phyloP scores from a whole-genome alignment of 1,140 invertebrate genomes.

The Dreissena polymorpha region DNA sequence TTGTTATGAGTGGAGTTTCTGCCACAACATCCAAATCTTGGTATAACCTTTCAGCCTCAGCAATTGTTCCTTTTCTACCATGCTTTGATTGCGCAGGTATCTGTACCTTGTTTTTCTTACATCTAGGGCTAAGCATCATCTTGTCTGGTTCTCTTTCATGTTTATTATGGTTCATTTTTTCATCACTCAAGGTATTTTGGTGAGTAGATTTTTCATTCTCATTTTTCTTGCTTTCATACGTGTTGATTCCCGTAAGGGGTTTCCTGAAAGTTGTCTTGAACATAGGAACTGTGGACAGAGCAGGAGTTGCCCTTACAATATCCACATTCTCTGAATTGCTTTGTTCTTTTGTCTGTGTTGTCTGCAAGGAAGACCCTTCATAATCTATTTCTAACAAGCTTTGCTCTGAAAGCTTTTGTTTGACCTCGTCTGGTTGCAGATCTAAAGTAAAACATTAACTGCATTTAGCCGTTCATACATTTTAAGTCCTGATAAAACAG shows the following conservation, averaged over 20 bases:
- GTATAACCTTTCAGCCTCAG: too few species aligned
- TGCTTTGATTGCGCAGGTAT: too few species aligned
- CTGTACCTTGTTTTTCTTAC: too few species aligned
- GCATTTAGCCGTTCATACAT: not conserved
- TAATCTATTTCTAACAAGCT: not conserved
- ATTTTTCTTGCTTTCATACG: too few species aligned
- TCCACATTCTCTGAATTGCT: not conserved
- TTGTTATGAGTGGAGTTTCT: too few species aligned
- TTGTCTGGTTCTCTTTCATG: too few species aligned
- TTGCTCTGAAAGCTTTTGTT: constrained; percentile 12
- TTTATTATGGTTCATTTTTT: too few species aligned
- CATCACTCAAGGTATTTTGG: too few species aligned
- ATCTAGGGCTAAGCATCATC: too few species aligned
- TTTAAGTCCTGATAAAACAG: not conserved
- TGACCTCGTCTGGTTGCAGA: constrained; percentile 50
- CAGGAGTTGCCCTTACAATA: constrained; percentile 40
- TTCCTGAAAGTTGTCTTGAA: constrained; percentile 5
- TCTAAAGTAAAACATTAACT: constrained; percentile 33
- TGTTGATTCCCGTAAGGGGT: not conserved
- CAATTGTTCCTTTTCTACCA: too few species aligned
- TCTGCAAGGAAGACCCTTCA: not conserved
- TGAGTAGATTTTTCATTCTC: too few species aligned
- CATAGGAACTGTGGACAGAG: constrained; percentile 11
- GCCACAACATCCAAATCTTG: too few species aligned
- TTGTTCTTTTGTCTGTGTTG: constrained; percentile 11